Evolutionary conservation across 1,140 invertebrate genomes (phyloP).

Genomic region (Drusus annulatus): DNA sequence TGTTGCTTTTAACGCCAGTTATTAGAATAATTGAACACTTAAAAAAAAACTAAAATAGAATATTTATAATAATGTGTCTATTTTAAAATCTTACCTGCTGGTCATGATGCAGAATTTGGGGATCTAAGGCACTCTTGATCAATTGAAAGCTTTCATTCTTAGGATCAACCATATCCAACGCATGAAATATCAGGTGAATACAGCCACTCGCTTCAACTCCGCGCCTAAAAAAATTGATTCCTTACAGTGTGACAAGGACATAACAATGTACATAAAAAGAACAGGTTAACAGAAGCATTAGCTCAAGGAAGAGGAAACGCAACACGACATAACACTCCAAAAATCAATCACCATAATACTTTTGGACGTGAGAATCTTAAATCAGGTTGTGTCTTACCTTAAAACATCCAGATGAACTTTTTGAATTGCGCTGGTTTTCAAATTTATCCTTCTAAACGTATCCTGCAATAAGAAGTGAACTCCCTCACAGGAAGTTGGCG

Average conservation of each 20-base stretch:
- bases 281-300: too few species aligned
- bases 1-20: too few species aligned
- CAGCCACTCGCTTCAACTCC: slow-evolving; percentile 54
- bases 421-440: slow-evolving; percentile 68
- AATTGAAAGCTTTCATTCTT: slow-evolving; percentile 37
- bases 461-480: slow-evolving; percentile 82
- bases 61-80: neutral
- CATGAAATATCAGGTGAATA: slow-evolving; percentile 41
- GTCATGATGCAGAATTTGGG: slow-evolving; percentile 43
- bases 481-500: slow-evolving; percentile 79
- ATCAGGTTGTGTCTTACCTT: slow-evolving; percentile 13
- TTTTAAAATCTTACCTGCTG: slow-evolving; percentile 43
- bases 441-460: slow-evolving; percentile 77
- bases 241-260: too few species aligned
- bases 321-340: too few species aligned
- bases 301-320: too few species aligned
- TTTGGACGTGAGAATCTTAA: too few species aligned
- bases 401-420: slow-evolving; percentile 62
- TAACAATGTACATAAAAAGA: too few species aligned
- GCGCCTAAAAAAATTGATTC: slow-evolving; percentile 56
- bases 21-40: too few species aligned
- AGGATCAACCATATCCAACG: slow-evolving; percentile 44
- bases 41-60: too few species aligned
- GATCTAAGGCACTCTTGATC: slow-evolving; percentile 32
- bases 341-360: too few species aligned